A percentile compares a stretch with the other conserved stretches of the same genome.
Conservation (phyloP, 2,113 vertebrate genomes). For the Notothenia rossii region DNA sequence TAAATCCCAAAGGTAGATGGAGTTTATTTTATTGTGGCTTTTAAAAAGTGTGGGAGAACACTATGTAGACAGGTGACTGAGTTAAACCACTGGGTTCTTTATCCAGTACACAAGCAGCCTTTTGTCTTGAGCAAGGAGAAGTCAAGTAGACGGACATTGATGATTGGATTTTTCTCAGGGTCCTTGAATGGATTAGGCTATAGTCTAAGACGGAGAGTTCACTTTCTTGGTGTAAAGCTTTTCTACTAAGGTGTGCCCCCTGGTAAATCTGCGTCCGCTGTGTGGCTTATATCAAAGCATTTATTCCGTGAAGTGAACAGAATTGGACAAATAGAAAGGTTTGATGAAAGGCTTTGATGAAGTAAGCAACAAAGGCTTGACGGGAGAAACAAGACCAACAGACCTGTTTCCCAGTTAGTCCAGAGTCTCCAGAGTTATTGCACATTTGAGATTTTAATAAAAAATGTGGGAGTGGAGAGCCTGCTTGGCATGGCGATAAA, state of each 20-base stretch:
- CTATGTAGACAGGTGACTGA: slow-evolving; percentile 60
- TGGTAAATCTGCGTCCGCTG: slow-evolving; percentile 48
- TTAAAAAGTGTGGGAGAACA: slow-evolving; percentile 64
- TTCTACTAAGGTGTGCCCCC: slow-evolving; percentile 50
- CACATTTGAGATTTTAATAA: slow-evolving; percentile 82
- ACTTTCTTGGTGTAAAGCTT: slow-evolving; percentile 39
- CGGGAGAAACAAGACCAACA: slow-evolving; percentile 51
- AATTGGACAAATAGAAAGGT: slow-evolving; percentile 56
- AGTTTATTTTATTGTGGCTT: slow-evolving; percentile 50
- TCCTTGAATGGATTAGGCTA: slow-evolving; percentile 70
- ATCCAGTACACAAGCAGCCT: slow-evolving; percentile 68
- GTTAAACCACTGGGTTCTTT: slow-evolving; percentile 55
- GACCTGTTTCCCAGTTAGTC: slow-evolving; percentile 69
- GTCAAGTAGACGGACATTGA: slow-evolving; percentile 67
- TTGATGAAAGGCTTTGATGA: slow-evolving; percentile 64
- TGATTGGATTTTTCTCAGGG: slow-evolving; percentile 71
- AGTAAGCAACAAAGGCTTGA: slow-evolving; percentile 59
- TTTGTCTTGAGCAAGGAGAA: slow-evolving; percentile 76
- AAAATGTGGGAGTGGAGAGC: slow-evolving; percentile 66
- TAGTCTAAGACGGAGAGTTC: slow-evolving; percentile 42
- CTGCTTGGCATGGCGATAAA: slow-evolving; percentile 77
- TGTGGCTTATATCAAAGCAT: slow-evolving; percentile 52
- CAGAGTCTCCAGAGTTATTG: slow-evolving; percentile 75
- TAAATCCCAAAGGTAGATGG: slow-evolving; percentile 51
- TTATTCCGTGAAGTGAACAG: slow-evolving; percentile 56